These are phyloP conservation scores for Egretta garzetta DNA, from an alignment of 2,113 vertebrate species.

Conservation along the genomic window DNA sequence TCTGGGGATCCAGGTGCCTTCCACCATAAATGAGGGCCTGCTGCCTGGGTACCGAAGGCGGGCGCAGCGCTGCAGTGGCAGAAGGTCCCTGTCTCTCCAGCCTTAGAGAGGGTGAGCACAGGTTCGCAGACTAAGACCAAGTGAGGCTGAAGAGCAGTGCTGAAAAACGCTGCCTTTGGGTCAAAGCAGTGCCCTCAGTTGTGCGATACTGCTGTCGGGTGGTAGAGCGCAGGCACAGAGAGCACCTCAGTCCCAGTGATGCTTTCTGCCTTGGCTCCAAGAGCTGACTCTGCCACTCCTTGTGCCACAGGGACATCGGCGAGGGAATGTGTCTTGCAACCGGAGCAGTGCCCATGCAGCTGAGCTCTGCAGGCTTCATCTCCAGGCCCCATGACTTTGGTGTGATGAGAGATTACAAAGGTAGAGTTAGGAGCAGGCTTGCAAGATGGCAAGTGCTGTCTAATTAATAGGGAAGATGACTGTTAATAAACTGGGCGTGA, in stretches of 20 bases:
- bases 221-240: background rate
- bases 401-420: rapidly evolving
- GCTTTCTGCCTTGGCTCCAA: background rate
- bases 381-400: background rate
- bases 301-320: rapidly evolving
- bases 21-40: background rate
- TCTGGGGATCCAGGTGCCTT: background rate
- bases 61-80: background rate
- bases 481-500: background rate
- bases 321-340: rapidly evolving
- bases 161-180: background rate
- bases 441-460: background rate
- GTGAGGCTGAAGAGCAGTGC: background rate
- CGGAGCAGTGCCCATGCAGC: rapidly evolving
- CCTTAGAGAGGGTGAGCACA: rapidly evolving
- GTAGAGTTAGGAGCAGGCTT: background rate
- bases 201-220: rapidly evolving
- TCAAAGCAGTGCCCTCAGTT: background rate
- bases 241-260: rapidly evolving
- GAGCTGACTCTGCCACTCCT: background rate
- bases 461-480: background rate
- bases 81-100: background rate
- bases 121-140: background rate
- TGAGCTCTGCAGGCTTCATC: background rate
- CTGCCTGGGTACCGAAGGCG: background rate